Percentiles rank a stretch among this genome's conserved stretches.
These are phyloP conservation scores for Holothuria leucospilota DNA, from an alignment of 53 echinoderm and acorn worm species.

Conservation along the genomic window DNA sequence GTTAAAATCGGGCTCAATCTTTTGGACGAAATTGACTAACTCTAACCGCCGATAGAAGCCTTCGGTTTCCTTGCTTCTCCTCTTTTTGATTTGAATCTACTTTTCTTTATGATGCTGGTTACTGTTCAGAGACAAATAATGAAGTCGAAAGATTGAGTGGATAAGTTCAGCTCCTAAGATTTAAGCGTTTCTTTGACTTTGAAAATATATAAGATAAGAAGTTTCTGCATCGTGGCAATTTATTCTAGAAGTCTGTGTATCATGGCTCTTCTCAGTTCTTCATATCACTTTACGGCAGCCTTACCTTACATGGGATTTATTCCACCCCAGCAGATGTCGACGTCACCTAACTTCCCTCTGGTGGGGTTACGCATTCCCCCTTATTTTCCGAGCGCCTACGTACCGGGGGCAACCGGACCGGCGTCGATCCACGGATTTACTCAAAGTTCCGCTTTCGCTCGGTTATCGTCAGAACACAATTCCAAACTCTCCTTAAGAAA, in stretches of 20 bases:
- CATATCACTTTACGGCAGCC: slow-evolving; percentile 54
- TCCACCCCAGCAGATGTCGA: slow-evolving; percentile 22
- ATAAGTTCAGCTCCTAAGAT: no score
- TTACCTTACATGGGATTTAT: slow-evolving; percentile 49
- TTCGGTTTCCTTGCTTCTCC: no score
- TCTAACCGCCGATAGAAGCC: no score
- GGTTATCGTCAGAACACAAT: neutral
- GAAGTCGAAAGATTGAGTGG: no score
- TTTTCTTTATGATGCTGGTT: no score
- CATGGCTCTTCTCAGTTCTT: slow-evolving; percentile 70
- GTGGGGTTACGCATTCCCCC: slow-evolving; percentile 46
- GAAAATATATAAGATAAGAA: no score
- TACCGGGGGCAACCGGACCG: slow-evolving; percentile 25
- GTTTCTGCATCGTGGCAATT: no score
- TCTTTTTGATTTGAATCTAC: no score
- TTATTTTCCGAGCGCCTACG: slow-evolving; percentile 26
- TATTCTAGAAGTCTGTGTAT: neutral
- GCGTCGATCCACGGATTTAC: slow-evolving; percentile 30
- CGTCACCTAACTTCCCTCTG: slow-evolving; percentile 23
- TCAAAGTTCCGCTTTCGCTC: slow-evolving; percentile 35
- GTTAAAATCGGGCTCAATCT: no score
- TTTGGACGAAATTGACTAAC: no score
- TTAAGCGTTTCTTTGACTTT: no score
- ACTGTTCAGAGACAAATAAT: no score
- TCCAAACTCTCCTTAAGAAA: neutral